Evolutionary conservation across 2,797 vertebrate genomes (phyloP), one percentile per base, ranked within the genome.

Genomic region (Phoeniculus purpureus): DNA sequence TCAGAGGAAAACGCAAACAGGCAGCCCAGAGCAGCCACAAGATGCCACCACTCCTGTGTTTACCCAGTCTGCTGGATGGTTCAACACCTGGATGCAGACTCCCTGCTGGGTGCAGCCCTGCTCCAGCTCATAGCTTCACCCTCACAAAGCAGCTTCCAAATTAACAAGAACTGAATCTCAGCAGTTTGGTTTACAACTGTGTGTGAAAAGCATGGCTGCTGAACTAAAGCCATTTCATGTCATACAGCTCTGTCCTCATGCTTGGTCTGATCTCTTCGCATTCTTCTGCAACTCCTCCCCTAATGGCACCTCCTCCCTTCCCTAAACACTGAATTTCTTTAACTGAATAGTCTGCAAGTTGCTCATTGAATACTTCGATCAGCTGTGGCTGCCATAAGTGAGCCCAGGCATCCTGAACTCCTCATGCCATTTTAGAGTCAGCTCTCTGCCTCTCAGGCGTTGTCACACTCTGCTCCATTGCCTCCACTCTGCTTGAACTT

Each of bases 381-480:
- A 70, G 56, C 29, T 51, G 10, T 16, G 34, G 73, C 27, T 72
- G 48, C 6, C 25, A 10, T 19, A 15, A 68, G 32, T 0, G 1
- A 81, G 32, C 16, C 26, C n/a, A 56, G 7, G 34, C 26, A 67
- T 45, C 47, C 52, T 62, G 64, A 87, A 31, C 11, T 7, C 5
- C 32, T 31, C 40, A 26, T 7, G 14, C 3, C 25, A 22, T 13
- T 78, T 55, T 59, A 91, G 27, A 6, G 15, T 14, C 26, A 64
- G 13, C 14, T 58, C 9, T 51, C 5, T 76, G 19, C 15, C 29
- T 68, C 60, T 64, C 23, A 32, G 26, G 34, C 45, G 29, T 48
- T 7, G 4, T 68, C 40, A 67, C 19, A 5, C 23, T 56, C 47
- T 29, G 16, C 40, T 65, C 32, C 5, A 1, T 31, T 0, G 0